These are phyloP conservation scores for Gobius niger DNA, from an alignment of 2,113 vertebrate genomes.

Conservation along the genomic window DNA sequence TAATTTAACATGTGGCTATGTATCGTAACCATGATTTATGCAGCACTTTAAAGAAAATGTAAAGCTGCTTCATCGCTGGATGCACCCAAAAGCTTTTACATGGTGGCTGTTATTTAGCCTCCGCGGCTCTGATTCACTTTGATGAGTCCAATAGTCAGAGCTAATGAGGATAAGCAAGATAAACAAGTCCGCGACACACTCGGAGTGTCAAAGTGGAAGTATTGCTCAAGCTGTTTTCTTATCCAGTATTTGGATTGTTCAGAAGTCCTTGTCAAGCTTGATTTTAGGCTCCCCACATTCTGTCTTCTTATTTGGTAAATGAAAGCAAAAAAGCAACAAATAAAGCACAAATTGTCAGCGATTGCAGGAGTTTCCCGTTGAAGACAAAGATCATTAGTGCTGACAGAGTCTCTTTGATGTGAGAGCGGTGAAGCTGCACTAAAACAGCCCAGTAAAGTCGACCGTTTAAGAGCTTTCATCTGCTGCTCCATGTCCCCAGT, in stretches of 20 bases:
- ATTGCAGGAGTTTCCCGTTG: no score
- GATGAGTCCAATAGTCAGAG: slow-evolving; percentile 37
- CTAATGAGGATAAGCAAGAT: slow-evolving; percentile 44
- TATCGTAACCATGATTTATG: slow-evolving; percentile 37
- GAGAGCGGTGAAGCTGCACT: no score
- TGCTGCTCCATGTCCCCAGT: background rate
- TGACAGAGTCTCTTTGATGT: no score
- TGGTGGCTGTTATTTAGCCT: background rate
- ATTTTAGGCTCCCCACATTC: no score
- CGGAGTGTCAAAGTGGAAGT: slow-evolving; percentile 10
- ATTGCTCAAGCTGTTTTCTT: background rate
- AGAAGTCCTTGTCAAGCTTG: no score
- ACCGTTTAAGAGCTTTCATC: no score
- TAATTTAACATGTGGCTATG: slow-evolving; percentile 48
- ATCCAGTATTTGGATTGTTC: background rate
- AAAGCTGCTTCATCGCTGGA: slow-evolving; percentile 42
- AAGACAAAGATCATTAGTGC: no score
- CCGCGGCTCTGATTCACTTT: slow-evolving; percentile 34
- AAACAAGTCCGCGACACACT: slow-evolving; percentile 10
- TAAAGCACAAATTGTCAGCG: no score
- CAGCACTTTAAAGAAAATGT: slow-evolving; percentile 20
- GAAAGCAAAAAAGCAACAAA: background rate
- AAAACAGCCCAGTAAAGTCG: no score
- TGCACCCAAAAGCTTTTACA: slow-evolving; percentile 22
- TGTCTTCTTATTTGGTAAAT: background rate